Evolutionary conservation across 1,140 invertebrate genomes (phyloP).

Genomic region (Penaeus chinensis): DNA sequence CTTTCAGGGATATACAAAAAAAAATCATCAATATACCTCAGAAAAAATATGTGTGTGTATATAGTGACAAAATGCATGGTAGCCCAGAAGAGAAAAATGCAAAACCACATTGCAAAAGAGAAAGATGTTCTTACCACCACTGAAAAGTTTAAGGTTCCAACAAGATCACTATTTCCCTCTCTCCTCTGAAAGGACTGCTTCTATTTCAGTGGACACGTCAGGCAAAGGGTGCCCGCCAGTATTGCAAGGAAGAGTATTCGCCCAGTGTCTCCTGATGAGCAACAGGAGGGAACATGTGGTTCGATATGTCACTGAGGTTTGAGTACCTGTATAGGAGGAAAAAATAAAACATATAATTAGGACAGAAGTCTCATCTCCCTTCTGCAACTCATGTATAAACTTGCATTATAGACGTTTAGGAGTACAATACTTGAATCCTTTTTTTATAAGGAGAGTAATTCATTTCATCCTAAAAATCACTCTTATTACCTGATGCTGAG

Average conservation of each 20-base stretch:
- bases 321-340: constrained; percentile 33
- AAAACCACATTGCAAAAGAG: background rate
- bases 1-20: too few relatives aligned
- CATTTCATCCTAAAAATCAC: too few relatives aligned
- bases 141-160: background rate
- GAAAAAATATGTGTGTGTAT: too few relatives aligned
- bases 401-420: too few relatives aligned
- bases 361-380: background rate
- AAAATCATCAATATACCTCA: too few relatives aligned
- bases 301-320: constrained; percentile 52
- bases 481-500: too few relatives aligned
- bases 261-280: constrained; percentile 46
- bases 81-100: too few relatives aligned
- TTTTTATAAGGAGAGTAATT: too few relatives aligned
- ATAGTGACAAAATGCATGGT: too few relatives aligned
- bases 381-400: too few relatives aligned
- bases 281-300: constrained; percentile 54
- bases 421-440: too few relatives aligned
- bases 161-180: constrained; percentile 35
- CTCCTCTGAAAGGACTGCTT: constrained; percentile 37
- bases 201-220: constrained; percentile 47
- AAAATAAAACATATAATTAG: background rate
- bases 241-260: constrained; percentile 49
- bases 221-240: constrained; percentile 52
- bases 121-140: background rate